phyloP scores from a whole-genome alignment of 2,797 vertebrate genomes.

The Cyclura pinguis region DNA sequence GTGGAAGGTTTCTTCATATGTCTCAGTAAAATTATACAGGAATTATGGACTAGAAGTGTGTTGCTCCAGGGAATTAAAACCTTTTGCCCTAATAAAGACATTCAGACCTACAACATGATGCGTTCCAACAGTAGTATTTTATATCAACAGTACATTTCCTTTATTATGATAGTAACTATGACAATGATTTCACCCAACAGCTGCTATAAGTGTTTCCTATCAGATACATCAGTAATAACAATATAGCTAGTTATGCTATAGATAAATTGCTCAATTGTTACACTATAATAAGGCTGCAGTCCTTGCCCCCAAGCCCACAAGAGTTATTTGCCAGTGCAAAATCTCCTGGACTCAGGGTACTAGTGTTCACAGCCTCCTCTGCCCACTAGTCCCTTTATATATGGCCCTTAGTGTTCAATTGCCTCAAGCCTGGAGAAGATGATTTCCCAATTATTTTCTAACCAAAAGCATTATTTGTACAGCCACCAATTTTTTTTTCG shows the following conservation, averaged over 20 bases:
- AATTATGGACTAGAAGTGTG: neutral
- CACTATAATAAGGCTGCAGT: neutral
- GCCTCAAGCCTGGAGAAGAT: constrained; percentile 2
- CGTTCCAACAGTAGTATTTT: neutral
- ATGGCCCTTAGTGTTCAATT: constrained; percentile 35
- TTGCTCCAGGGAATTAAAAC: neutral
- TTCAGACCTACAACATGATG: neutral
- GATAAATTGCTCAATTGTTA: neutral
- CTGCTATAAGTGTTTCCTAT: neutral
- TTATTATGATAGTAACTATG: neutral
- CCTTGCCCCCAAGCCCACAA: neutral
- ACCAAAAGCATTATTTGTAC: constrained; percentile 50
- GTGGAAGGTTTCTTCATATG: neutral
- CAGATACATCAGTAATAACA: neutral
- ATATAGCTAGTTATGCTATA: neutral
- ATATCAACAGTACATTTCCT: neutral
- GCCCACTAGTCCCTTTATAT: neutral
- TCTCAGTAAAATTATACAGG: neutral
- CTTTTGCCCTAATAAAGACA: neutral
- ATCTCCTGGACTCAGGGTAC: neutral
- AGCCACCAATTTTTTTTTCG: constrained; percentile 43
- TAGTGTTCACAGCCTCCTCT: neutral
- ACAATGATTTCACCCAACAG: neutral
- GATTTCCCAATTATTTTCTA: constrained; percentile 28
- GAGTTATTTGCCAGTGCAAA: neutral